A percentile compares a stretch with the other conserved stretches of the same genome.
phyloP scores from a whole-genome alignment of 2,113 vertebrate species.

The Tretioscincus oriximinensis region DNA sequence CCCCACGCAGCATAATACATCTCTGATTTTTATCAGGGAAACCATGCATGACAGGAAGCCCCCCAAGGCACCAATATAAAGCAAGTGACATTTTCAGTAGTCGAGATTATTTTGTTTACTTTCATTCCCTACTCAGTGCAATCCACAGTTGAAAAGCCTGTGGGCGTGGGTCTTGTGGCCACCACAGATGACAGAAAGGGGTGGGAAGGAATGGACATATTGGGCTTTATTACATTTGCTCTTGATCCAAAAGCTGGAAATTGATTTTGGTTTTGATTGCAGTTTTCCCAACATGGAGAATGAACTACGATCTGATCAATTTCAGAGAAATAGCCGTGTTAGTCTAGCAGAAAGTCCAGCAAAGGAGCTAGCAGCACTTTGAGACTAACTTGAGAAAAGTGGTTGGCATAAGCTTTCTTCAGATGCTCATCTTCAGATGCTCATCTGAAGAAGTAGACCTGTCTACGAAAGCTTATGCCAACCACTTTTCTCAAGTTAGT shows the following conservation, averaged over 20 bases:
- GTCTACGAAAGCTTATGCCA: too few relatives aligned
- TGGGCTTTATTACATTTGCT: too few relatives aligned
- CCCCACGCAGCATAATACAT: not conserved
- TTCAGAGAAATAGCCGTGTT: too few relatives aligned
- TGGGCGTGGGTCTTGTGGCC: constrained; percentile 14
- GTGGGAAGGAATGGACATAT: too few relatives aligned
- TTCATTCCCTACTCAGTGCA: not conserved
- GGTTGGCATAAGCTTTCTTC: too few relatives aligned
- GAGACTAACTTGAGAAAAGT: too few relatives aligned
- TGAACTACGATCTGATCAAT: constrained; percentile 7
- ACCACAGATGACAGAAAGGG: constrained; percentile 18
- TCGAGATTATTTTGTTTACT: not conserved
- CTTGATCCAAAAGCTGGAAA: too few relatives aligned
- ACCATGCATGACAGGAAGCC: not conserved
- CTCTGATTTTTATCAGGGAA: constrained; percentile 30
- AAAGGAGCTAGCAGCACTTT: too few relatives aligned
- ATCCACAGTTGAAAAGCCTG: constrained; percentile 9
- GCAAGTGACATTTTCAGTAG: constrained; percentile 22
- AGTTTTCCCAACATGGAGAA: not conserved
- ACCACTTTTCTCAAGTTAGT: too few relatives aligned
- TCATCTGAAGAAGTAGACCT: too few relatives aligned
- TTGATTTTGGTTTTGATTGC: not conserved
- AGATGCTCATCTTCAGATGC: too few relatives aligned
- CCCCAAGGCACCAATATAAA: constrained; percentile 19
- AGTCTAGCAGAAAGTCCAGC: too few relatives aligned